Evolutionary conservation across 2,113 vertebrate genomes (phyloP), one percentile per base, ranked within the genome.

Genomic region (Neolamprologus devosi): DNA sequence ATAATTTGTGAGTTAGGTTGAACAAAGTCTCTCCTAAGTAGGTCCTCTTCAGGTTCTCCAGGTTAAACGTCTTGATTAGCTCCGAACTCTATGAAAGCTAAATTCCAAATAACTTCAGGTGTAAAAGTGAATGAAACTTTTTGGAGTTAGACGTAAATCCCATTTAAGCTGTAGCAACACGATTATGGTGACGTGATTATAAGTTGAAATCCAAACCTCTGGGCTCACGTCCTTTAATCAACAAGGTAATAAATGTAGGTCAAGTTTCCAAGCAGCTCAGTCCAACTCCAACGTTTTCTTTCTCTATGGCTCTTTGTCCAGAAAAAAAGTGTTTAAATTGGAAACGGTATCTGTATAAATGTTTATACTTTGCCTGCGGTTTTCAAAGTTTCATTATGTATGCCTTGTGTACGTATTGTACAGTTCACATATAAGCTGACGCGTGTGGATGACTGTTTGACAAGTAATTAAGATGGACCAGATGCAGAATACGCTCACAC

Each of bases 401-500:
- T 81, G 63, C 53, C 65, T 82, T 86, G 89, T 91, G 42, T 84
- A 85, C 54, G 19, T 37, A 68, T 68, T 37, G 79, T 49, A 26
- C 58, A 82, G 84, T 89, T 83, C 79, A 87, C 84, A 49, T 51
- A 28, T 57, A 26, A 85, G 82, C 57, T 12, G 6, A 78, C 81
- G 79, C 9, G 53, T 68, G 75, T 89, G 65, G 82, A 49, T 40
- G 30, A 65, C 37, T 85, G 82, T 89, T 91, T 88, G 83, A 55
- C 35, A 68, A 21, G 75, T 85, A 90, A 93, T 92, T 86, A 86
- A 83, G 68, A 90, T 82, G 42, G 68, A 91, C 83, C 63, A 79
- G 85, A 86, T 80, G 89, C 92, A 84, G 82, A 70, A 63, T 81
- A 47, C 13, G 40, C 37, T 53, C 16, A 19, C 82, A 85, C 42